These are phyloP conservation scores for Dinocampus coccinellae DNA, from an alignment of 2,888 invertebrate genomes.

Conservation along the genomic window DNA sequence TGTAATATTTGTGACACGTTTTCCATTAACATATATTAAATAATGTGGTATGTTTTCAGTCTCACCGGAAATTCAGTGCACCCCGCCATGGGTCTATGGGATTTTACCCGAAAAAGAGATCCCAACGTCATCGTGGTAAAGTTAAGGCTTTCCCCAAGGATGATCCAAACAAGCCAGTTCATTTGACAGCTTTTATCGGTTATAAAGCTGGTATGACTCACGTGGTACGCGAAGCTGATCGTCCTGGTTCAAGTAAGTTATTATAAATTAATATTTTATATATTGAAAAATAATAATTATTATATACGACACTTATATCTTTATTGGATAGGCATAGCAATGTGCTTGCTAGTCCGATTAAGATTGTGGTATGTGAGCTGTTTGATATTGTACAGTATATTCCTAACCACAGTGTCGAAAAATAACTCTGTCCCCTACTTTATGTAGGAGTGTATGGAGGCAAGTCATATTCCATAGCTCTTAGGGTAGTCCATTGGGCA, in stretches of 20 bases:
- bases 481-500: slow-evolving; percentile 78
- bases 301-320: slow-evolving; percentile 51
- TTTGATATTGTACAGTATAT: slow-evolving; percentile 70
- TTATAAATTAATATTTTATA: neutral
- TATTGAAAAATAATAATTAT: neutral
- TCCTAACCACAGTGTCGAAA: slow-evolving; percentile 77
- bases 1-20: slow-evolving; percentile 14
- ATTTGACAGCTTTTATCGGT: slow-evolving; percentile 96
- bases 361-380: slow-evolving; percentile 64
- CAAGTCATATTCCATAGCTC: slow-evolving; percentile 82
- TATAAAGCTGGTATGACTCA: slow-evolving; percentile 99
- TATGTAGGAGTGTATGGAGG: slow-evolving; percentile 70
- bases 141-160: slow-evolving; percentile 99
- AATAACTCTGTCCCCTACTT: slow-evolving; percentile 72
- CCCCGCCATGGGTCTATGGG: slow-evolving; percentile 99
- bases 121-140: slow-evolving; percentile 96
- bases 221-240: slow-evolving; percentile 97
- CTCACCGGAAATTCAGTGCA: slow-evolving; percentile 99
- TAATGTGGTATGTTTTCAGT: slow-evolving; percentile 73
- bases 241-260: slow-evolving; percentile 97
- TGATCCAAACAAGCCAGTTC: slow-evolving; percentile 95
- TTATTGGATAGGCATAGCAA: slow-evolving; percentile 52
- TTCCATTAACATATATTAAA: neutral
- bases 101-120: slow-evolving; percentile 99
- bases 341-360: slow-evolving; percentile 52